phyloP scores from a whole-genome alignment of 2,113 vertebrate genomes.

The Nipponia nippon region DNA sequence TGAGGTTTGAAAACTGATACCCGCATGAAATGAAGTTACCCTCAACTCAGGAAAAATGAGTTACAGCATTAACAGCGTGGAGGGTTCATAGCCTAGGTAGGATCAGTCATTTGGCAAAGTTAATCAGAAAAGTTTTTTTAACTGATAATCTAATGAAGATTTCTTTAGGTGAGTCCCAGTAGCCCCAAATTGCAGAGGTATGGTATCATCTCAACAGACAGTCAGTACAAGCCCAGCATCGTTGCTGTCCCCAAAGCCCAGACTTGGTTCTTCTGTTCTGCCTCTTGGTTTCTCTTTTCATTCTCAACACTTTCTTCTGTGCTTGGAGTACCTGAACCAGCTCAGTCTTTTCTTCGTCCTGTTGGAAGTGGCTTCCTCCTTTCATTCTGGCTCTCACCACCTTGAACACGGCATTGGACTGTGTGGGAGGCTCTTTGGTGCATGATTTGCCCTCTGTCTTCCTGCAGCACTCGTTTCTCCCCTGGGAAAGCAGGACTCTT shows the following conservation, averaged over 20 bases:
- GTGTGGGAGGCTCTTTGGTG: neutral
- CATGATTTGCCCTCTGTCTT: neutral
- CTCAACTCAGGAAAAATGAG: slow-evolving; percentile 33
- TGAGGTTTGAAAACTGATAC: slow-evolving; percentile 46
- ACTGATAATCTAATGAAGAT: neutral
- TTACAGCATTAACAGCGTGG: neutral
- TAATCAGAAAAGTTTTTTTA: neutral
- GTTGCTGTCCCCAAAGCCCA: neutral
- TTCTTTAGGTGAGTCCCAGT: neutral
- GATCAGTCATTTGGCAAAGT: slow-evolving; percentile 3
- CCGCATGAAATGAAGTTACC: slow-evolving; percentile 34
- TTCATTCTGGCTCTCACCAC: neutral
- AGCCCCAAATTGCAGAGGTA: neutral
- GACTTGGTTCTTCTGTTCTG: neutral
- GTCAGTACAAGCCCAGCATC: neutral
- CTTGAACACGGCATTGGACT: neutral
- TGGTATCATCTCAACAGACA: neutral
- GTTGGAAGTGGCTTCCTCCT: neutral
- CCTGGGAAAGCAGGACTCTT: neutral
- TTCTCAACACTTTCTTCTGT: neutral
- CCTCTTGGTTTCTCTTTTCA: neutral
- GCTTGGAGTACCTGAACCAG: neutral
- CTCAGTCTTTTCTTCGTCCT: neutral
- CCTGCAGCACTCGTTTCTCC: neutral
- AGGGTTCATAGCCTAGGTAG: neutral